Evolutionary conservation across 2,888 invertebrate genomes (phyloP), one percentile per base, ranked within the genome.

Genomic region (Anorthoa munda): DNA sequence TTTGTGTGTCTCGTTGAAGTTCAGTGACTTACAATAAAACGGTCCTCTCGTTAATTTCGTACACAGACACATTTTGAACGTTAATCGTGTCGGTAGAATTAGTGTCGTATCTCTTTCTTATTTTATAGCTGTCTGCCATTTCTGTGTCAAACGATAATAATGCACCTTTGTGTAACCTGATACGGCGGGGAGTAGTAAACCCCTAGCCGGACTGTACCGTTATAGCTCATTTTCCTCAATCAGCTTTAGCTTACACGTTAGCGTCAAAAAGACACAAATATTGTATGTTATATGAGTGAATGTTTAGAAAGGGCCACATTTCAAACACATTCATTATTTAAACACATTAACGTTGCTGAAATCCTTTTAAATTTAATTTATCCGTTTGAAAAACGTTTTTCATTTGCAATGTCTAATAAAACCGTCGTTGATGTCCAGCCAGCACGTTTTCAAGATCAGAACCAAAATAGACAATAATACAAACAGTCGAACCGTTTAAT

Each of bases 21-120:
- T 94, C 94, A 91, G 85, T 88, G 92, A 91, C 91, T 87, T 76
- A 83, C 84, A 89, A 91, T 91, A 91, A 92, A 91, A 89, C 90
- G 89, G 90, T 89, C 84, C 84, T 89, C 86, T 66, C 70, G 86
- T 91, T 90, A 88, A 90, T 91, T 91, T 89, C 77, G 88, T 89
- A 67, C 77, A 75, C 83, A 87, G 89, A 90, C 88, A 86, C 85
- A 90, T 90, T 90, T 90, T 86, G 89, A 86, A 81, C 88, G 86
- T 82, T 84, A 68, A 26, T 60, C 63, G 80, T 75, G 63, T 72
- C 58, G 71, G 61, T 72, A 58, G 73, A 84, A 79, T 87, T 86
- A 78, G 83, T 82, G 77, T 80, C 63, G 72, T 77, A 84, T 84
- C 76, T 83, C 82, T 84, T 85, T 79, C 81, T 86, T 81, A 76